Percentiles rank a stretch among this genome's conserved stretches.
Conservation (phyloP, 37 sponge, comb jelly and placozoan species). For the Aphrocallistes beatrix region DNA sequence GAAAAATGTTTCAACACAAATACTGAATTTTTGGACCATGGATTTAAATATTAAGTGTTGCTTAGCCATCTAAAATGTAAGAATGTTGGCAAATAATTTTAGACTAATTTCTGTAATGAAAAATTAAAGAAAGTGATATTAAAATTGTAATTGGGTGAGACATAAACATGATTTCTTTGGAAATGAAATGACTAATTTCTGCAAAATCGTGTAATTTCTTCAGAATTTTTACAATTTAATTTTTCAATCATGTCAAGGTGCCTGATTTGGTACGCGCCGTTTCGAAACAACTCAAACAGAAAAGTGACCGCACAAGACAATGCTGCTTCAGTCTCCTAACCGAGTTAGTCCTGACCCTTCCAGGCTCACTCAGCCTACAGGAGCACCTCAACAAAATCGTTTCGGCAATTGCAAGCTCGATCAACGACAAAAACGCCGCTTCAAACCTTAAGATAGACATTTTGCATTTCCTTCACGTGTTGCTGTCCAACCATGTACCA, state of each 20-base stretch:
- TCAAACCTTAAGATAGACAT: constrained; percentile 95
- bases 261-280: constrained; percentile 66
- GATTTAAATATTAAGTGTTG: too few species aligned
- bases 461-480: constrained; percentile 70
- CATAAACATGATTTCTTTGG: too few species aligned
- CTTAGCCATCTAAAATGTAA: too few species aligned
- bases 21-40: too few species aligned
- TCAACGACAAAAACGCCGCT: constrained; percentile 60
- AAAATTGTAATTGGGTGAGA: too few species aligned
- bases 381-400: constrained; percentile 62
- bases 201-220: too few species aligned
- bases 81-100: too few species aligned
- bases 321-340: constrained; percentile 87
- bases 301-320: constrained; percentile 76
- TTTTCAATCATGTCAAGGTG: constrained; percentile 52
- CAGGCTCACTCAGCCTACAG: constrained; percentile 54
- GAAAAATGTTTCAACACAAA: too few species aligned
- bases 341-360: constrained; percentile 63
- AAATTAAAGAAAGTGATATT: too few species aligned
- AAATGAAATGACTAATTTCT: too few species aligned
- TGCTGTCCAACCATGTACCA: constrained; percentile 60
- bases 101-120: too few species aligned
- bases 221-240: too few species aligned
- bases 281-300: constrained; percentile 77
- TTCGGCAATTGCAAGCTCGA: constrained; percentile 74